Base-by-base conservation (phyloP, 2,888 invertebrate species). In the Helicoverpa assulta region DNA sequence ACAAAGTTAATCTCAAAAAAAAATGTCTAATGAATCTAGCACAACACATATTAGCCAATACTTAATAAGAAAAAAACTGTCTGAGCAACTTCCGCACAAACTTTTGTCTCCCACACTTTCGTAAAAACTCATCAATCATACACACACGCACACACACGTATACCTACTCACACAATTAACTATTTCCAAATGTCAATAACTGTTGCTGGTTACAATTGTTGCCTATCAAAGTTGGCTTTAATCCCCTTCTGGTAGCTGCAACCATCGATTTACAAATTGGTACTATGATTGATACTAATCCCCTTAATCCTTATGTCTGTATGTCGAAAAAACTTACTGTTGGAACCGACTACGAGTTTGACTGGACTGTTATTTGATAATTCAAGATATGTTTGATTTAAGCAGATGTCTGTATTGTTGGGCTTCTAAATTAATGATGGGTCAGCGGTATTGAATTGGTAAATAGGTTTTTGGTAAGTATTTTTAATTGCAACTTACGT, bases 261-360 rank as follows among this genome's bases (percentile, higher is more conserved):
- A 90, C 86, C 73, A 88, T 91, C 91, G 93, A 94, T 94, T 93
- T 94, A 90, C 90, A 90, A 47, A 47, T 47, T 47, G 47, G 47
- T 47, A 67, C 75, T 80, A 80, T 94, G 95, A 95, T 95, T 95
- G 95, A 95, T 94, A 90, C 85, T 95, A 95, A 95, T 93, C 94
- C 94, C 73, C 80, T 80, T 92, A 91, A 94, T 93, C 94, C 90
- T 84, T 75, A 83, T 86, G 82, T 85, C 88, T 89, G 92, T 88
- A 90, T 85, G 90, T 88, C 74, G 78, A 78, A 84, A 87, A 85
- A 87, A 86, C 86, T 87, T 81, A 90, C 91, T 87, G 90, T 88
- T 84, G 78, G 61, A 1, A 50, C 40, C 56, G 57, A 26, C 52
- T 64, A 58, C 67, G 54, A 64, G 68, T 73, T 71, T 79, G 81